Conservation (phyloP, 2,113 vertebrate genomes). For the Syngnathus typhle region DNA sequence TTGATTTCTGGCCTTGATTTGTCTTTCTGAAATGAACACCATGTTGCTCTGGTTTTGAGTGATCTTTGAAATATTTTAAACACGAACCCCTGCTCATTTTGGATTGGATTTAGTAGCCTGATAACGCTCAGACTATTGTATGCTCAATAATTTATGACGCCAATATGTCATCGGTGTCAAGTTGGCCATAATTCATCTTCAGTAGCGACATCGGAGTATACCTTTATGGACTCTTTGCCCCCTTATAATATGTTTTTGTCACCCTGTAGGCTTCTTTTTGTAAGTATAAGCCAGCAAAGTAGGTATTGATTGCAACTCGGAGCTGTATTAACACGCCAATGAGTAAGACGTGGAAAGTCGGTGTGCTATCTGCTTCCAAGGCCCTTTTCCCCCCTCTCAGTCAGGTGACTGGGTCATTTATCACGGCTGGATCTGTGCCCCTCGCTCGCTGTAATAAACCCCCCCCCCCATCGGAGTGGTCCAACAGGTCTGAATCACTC, state of each 20-base stretch:
- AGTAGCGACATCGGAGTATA: slow-evolving; percentile 51
- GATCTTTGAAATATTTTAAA: slow-evolving; percentile 22
- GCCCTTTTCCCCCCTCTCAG: slow-evolving; percentile 68
- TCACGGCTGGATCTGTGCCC: slow-evolving; percentile 95
- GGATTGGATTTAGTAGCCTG: slow-evolving; percentile 38
- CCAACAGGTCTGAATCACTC: slow-evolving; percentile 99
- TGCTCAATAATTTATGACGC: slow-evolving; percentile 66
- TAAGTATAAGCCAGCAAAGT: slow-evolving; percentile 63
- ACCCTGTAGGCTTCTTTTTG: slow-evolving; percentile 57
- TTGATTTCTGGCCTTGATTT: slow-evolving; percentile 9
- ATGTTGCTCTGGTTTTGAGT: slow-evolving; percentile 29
- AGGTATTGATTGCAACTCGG: slow-evolving; percentile 66
- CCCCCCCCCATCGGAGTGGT: slow-evolving; percentile 93
- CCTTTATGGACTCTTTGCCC: slow-evolving; percentile 34
- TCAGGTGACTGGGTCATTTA: slow-evolving; percentile 95
- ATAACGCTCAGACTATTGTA: slow-evolving; percentile 56
- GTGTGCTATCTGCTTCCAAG: slow-evolving; percentile 60
- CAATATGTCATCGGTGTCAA: slow-evolving; percentile 67
- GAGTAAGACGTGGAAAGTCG: slow-evolving; percentile 60
- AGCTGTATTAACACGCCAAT: slow-evolving; percentile 68
- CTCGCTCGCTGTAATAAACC: slow-evolving; percentile 99
- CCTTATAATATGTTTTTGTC: slow-evolving; percentile 48
- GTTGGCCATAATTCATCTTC: slow-evolving; percentile 61
- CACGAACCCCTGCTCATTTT: slow-evolving; percentile 33
- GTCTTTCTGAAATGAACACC: neutral